These are phyloP conservation scores for Spermophilus dauricus DNA, from an alignment of 2,113 vertebrate genomes.

Conservation along the genomic window DNA sequence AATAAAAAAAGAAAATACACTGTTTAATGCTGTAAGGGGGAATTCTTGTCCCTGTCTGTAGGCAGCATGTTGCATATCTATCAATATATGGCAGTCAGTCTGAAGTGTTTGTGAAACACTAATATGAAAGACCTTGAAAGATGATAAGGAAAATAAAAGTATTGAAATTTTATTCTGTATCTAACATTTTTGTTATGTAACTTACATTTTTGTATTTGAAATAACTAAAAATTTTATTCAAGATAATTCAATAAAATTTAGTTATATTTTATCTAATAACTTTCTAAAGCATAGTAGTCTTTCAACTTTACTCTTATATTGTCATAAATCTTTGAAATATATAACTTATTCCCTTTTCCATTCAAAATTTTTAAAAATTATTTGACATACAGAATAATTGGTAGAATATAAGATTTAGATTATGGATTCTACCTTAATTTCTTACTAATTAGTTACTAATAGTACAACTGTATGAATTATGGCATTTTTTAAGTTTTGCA, in stretches of 20 bases:
- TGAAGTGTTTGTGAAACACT: neutral
- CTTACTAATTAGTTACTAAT: neutral
- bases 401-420: neutral
- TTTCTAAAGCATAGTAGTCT: neutral
- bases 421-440: neutral
- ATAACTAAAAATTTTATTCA: neutral
- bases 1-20: neutral
- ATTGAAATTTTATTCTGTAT: neutral
- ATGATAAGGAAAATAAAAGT: neutral
- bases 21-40: conserved; percentile 51
- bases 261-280: neutral
- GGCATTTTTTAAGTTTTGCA: neutral
- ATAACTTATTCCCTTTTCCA: neutral
- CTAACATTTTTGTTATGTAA: neutral
- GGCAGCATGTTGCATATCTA: neutral
- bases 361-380: neutral
- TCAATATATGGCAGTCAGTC: neutral
- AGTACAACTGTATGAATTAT: neutral
- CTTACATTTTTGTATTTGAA: conserved; percentile 2
- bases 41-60: neutral
- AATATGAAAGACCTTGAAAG: conserved; percentile 19
- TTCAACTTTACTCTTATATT: neutral
- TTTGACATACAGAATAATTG: neutral
- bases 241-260: conserved; percentile 3
- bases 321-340: neutral